phyloP scores from a whole-genome alignment of 2,113 vertebrate species.

The Phaethornis superciliosus region DNA sequence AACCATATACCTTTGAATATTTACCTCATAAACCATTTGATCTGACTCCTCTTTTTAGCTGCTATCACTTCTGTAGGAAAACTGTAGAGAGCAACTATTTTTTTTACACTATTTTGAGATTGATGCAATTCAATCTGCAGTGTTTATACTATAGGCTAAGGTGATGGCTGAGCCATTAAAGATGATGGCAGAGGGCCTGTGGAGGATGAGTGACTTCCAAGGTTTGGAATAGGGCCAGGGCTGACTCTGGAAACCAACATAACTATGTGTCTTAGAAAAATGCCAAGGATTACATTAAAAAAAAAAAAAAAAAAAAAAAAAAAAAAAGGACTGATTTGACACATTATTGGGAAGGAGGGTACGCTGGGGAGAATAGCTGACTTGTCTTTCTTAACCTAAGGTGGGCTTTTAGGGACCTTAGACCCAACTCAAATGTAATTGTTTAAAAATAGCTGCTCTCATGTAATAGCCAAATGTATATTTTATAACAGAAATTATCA shows the following conservation, averaged over 20 bases:
- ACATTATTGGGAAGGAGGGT: neutral
- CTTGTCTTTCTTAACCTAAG: neutral
- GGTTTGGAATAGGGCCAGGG: neutral
- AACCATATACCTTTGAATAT: neutral
- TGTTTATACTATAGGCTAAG: neutral
- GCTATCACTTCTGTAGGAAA: neutral
- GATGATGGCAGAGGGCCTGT: neutral
- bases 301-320: neutral
- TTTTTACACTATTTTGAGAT: neutral
- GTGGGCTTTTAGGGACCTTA: neutral
- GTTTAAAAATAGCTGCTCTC: neutral
- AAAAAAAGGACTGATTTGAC: neutral
- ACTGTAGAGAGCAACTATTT: neutral
- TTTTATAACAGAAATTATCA: neutral
- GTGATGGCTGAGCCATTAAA: neutral
- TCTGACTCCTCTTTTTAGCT: neutral
- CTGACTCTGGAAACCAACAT: neutral
- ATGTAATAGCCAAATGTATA: neutral
- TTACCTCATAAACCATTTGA: neutral
- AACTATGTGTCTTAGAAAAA: neutral
- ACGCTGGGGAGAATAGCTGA: neutral
- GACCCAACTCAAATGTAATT: neutral
- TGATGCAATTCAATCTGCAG: neutral
- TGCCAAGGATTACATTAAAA: neutral
- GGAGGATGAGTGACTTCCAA: neutral